These are phyloP conservation scores for Progne subis DNA, from an alignment of 2,113 vertebrate genomes.

Conservation along the genomic window DNA sequence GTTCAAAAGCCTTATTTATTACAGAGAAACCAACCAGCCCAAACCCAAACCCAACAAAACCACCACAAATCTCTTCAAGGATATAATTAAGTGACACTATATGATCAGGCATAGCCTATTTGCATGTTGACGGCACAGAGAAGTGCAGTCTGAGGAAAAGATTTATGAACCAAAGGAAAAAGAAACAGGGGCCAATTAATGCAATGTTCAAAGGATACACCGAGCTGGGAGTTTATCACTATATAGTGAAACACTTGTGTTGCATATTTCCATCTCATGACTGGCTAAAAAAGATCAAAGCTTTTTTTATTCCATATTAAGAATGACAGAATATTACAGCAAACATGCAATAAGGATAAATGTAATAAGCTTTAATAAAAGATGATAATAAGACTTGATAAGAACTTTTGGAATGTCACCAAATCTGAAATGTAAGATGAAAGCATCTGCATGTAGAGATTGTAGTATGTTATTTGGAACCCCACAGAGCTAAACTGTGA, in stretches of 20 bases:
- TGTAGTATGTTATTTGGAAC: conserved; percentile 79
- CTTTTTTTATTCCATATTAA: conserved; percentile 60
- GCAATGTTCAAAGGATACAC: conserved; percentile 61
- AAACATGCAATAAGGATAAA: conserved; percentile 66
- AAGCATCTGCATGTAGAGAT: conserved; percentile 72
- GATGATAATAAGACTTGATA: conserved; percentile 76
- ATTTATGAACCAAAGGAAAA: conserved; percentile 42
- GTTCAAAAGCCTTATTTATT: neutral
- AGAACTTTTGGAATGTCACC: conserved; percentile 68
- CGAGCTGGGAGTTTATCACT: neutral
- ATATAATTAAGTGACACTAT: neutral
- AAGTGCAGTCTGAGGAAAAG: conserved; percentile 55
- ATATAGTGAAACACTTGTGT: conserved; percentile 5
- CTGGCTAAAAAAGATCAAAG: conserved; percentile 53
- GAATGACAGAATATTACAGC: conserved; percentile 61
- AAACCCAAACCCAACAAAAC: neutral
- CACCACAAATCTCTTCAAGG: neutral
- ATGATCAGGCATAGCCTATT: conserved; percentile 4
- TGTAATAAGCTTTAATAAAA: conserved; percentile 66
- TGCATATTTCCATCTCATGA: conserved; percentile 54
- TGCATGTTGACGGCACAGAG: conserved; percentile 35
- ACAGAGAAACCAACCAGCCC: neutral
- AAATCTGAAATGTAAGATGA: conserved; percentile 73
- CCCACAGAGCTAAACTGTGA: conserved; percentile 78
- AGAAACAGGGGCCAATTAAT: conserved; percentile 34